Evolutionary conservation across 2,888 invertebrate genomes (phyloP).

Genomic region (Branchellion lobata): DNA sequence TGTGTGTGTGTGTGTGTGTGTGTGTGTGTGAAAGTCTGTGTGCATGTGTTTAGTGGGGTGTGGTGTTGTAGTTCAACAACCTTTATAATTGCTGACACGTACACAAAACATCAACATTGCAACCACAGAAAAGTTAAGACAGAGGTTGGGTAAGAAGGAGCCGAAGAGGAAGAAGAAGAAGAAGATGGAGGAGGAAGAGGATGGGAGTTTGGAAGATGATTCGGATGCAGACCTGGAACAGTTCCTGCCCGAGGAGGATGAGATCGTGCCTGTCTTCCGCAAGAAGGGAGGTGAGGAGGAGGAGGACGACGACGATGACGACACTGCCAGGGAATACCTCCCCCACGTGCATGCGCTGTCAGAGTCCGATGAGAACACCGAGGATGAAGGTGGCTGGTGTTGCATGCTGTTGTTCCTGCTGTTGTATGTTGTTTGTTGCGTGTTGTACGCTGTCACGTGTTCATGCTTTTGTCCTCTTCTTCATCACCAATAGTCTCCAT

Average conservation of each 20-base stretch:
- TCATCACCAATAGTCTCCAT: too few relatives aligned
- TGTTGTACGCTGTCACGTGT: too few relatives aligned
- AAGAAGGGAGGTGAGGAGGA: background rate
- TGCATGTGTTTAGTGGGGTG: too few relatives aligned
- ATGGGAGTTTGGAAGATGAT: background rate
- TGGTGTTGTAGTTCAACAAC: too few relatives aligned
- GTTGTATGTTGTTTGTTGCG: background rate
- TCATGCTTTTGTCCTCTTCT: too few relatives aligned
- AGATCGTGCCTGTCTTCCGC: background rate
- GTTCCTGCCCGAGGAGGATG: background rate
- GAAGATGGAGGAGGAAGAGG: slow-evolving; percentile 1
- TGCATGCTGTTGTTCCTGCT: background rate
- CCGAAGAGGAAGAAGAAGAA: background rate
- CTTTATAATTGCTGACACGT: too few relatives aligned
- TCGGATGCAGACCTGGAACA: background rate
- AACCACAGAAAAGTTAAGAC: background rate
- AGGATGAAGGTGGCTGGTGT: background rate
- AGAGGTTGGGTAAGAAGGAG: background rate
- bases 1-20: too few relatives aligned
- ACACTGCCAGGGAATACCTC: background rate
- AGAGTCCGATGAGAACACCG: background rate
- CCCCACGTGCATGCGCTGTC: background rate
- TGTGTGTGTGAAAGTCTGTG: too few relatives aligned
- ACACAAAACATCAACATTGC: too few relatives aligned
- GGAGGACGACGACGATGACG: background rate